Evolutionary conservation across 1,140 invertebrate species (phyloP).

Genomic region (Drosophila pachea): DNA sequence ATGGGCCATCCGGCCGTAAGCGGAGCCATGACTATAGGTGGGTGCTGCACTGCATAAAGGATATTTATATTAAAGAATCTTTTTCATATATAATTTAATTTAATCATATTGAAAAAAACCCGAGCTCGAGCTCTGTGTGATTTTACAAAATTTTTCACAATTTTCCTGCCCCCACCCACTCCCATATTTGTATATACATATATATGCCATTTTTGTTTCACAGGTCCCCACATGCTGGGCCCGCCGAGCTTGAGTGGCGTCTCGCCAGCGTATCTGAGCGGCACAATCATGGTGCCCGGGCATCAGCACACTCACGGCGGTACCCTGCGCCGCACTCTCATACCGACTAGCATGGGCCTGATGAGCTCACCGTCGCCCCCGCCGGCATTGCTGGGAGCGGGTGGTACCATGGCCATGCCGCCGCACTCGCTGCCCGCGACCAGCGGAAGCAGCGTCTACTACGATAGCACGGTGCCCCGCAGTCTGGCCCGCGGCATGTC

Average conservation of each 20-base stretch:
- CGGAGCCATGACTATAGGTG: slow-evolving; percentile 61
- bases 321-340: slow-evolving; percentile 51
- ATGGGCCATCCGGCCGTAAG: slow-evolving; percentile 58
- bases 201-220: background rate
- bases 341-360: slow-evolving; percentile 65
- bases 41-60: slow-evolving; percentile 17
- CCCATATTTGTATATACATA: background rate
- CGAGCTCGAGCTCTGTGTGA: too few relatives aligned
- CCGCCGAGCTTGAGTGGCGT: slow-evolving; percentile 45
- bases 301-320: slow-evolving; percentile 56
- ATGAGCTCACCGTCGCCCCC: slow-evolving; percentile 53
- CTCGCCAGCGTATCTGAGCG: slow-evolving; percentile 55
- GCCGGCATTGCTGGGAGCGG: slow-evolving; percentile 16
- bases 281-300: slow-evolving; percentile 57
- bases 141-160: background rate
- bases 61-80: background rate
- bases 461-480: slow-evolving; percentile 60
- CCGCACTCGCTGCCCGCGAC: slow-evolving; percentile 41
- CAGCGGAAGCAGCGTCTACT: slow-evolving; percentile 48
- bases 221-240: slow-evolving; percentile 55
- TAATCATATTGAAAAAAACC: background rate
- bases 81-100: background rate
- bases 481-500: slow-evolving; percentile 54
- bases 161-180: background rate
- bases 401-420: slow-evolving; percentile 20